A percentile compares a stretch with the other conserved stretches of the same genome.
phyloP scores from a whole-genome alignment of 30 jellyfish, hydroid and myxozoan genomes.

The Sanderia malayensis region DNA sequence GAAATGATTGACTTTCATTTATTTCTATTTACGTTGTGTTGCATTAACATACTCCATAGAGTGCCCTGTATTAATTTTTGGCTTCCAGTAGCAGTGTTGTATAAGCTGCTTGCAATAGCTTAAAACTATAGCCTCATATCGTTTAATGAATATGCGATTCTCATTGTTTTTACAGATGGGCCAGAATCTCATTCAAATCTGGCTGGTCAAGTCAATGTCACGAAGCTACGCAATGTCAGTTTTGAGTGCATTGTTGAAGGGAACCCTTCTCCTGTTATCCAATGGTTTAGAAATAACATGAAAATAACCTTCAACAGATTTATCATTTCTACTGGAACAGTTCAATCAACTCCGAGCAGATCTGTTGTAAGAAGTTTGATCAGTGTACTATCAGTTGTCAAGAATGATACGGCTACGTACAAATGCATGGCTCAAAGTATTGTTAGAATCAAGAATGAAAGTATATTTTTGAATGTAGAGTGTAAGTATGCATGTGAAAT shows the following conservation, averaged over 20 bases:
- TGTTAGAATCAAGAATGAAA: constrained; percentile 13
- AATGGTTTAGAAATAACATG: constrained; percentile 45
- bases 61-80: neutral
- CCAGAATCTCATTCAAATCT: constrained; percentile 49
- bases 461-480: constrained; percentile 19
- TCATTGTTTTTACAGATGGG: constrained; percentile 26
- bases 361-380: constrained; percentile 12
- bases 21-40: neutral
- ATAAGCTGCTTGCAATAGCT: neutral
- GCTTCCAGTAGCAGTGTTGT: neutral
- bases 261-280: constrained; percentile 37
- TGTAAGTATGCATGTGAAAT: constrained; percentile 55
- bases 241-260: constrained; percentile 51
- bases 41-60: neutral
- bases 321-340: neutral
- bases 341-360: constrained; percentile 11
- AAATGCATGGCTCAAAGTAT: constrained; percentile 37
- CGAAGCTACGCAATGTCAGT: constrained; percentile 13
- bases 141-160: neutral
- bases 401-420: constrained; percentile 53
- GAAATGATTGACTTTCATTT: too few species aligned
- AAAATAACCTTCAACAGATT: neutral
- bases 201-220: constrained; percentile 29
- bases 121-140: neutral
- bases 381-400: constrained; percentile 12